Percentiles rank a stretch among this genome's conserved stretches.
These are phyloP conservation scores for Tachina fera DNA, from an alignment of 2,888 invertebrate species.

Conservation along the genomic window DNA sequence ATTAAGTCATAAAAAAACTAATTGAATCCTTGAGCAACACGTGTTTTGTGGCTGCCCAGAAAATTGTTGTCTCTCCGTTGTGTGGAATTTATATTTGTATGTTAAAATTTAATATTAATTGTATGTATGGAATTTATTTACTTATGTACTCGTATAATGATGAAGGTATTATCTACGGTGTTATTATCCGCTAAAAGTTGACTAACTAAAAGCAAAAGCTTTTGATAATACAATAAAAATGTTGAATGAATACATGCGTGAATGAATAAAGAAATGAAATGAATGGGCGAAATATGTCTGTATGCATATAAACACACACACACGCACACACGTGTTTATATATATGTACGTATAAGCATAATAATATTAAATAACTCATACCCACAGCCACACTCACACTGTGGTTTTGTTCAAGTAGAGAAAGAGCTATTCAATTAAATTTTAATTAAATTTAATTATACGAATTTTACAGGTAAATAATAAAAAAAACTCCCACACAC, in stretches of 20 bases:
- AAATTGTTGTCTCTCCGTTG: slow-evolving; percentile 4
- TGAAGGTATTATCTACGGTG: slow-evolving; percentile 35
- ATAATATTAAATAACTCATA: slow-evolving; percentile 49
- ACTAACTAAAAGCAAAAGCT: slow-evolving; percentile 45
- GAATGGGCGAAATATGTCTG: slow-evolving; percentile 5
- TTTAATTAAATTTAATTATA: slow-evolving; percentile 76
- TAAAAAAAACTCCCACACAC: slow-evolving; percentile 16
- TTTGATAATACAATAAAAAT: slow-evolving; percentile 38
- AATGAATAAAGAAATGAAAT: slow-evolving; percentile 12
- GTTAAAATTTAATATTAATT: slow-evolving; percentile 37
- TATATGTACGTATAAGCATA: not conserved
- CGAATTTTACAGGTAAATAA: slow-evolving; percentile 70
- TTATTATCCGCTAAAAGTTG: slow-evolving; percentile 60
- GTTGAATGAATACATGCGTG: slow-evolving; percentile 22
- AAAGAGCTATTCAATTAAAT: slow-evolving; percentile 74
- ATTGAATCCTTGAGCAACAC: slow-evolving; percentile 41
- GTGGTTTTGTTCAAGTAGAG: slow-evolving; percentile 56
- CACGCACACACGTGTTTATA: not conserved
- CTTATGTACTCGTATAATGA: not conserved
- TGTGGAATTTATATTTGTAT: slow-evolving; percentile 33
- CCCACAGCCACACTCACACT: slow-evolving; percentile 5
- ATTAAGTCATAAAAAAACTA: not conserved
- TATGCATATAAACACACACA: not conserved
- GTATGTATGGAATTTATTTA: not conserved
- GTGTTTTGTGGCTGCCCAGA: slow-evolving; percentile 46